phyloP scores from a whole-genome alignment of 2,113 vertebrate species.

The Zosterops japonicus region DNA sequence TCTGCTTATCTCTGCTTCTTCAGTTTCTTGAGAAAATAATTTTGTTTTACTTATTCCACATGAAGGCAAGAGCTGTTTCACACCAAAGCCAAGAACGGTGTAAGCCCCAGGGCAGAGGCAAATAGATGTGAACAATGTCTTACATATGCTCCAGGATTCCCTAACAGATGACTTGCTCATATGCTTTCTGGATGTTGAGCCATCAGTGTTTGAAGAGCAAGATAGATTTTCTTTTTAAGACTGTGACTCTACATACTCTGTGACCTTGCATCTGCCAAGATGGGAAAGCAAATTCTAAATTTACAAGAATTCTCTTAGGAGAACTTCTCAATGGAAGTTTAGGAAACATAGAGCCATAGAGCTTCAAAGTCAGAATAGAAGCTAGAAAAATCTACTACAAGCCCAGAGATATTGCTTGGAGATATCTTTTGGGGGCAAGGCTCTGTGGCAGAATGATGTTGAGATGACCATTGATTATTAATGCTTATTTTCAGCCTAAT shows the following conservation, averaged over 20 bases:
- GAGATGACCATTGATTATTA: not conserved
- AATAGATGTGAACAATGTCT: not conserved
- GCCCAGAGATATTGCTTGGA: not conserved
- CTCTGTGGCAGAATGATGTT: not conserved
- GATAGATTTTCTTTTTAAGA: not conserved
- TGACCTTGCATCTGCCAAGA: not conserved
- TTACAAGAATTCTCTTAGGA: not conserved
- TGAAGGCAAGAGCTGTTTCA: not conserved
- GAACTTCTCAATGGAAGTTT: not conserved
- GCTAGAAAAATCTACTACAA: not conserved
- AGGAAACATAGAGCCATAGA: not conserved
- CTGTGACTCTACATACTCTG: not conserved
- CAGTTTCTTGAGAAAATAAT: not conserved
- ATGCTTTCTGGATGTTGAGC: not conserved
- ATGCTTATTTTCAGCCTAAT: not conserved
- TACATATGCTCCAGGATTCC: not conserved
- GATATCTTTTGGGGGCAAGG: not conserved
- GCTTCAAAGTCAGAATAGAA: not conserved
- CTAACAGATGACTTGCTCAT: not conserved
- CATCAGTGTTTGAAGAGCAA: not conserved
- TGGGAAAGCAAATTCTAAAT: not conserved
- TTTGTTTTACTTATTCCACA: not conserved
- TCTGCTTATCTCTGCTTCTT: not conserved
- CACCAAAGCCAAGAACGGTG: not conserved
- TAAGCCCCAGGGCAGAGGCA: not conserved